Percentiles rank a stretch among this genome's conserved stretches.
Conservation (phyloP, 2,797 vertebrate genomes). For the Ctenopoma multispine region DNA sequence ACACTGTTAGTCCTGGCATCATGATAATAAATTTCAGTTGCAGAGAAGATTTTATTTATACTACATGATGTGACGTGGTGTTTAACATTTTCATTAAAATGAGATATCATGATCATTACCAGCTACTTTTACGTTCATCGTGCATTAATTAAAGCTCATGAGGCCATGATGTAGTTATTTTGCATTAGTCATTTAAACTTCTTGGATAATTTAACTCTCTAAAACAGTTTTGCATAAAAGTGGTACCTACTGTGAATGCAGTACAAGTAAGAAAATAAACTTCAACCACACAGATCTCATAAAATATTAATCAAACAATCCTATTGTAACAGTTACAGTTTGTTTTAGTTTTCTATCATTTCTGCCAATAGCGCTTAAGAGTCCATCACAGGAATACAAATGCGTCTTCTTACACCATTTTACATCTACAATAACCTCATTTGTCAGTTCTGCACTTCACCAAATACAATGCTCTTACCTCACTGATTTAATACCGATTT, state of each 20-base stretch:
- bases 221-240: not conserved
- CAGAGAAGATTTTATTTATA: not conserved
- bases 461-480: not conserved
- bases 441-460: not conserved
- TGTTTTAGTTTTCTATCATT: not conserved
- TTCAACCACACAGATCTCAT: not conserved
- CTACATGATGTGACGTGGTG: not conserved
- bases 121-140: not conserved
- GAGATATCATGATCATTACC: not conserved
- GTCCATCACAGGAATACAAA: not conserved
- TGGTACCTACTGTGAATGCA: no score
- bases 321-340: not conserved
- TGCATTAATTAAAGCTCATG: no score
- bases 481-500: not conserved
- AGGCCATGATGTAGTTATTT: not conserved
- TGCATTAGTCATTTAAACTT: not conserved
- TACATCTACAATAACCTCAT: not conserved
- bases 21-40: conserved; percentile 12
- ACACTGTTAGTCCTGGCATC: not conserved
- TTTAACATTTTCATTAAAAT: not conserved
- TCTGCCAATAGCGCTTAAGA: not conserved
- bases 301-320: no score
- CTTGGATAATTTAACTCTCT: not conserved
- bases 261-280: not conserved
- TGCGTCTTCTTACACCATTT: not conserved